Base-by-base conservation (phyloP, 23 tunicate species). In the Phallusia fumigata region DNA sequence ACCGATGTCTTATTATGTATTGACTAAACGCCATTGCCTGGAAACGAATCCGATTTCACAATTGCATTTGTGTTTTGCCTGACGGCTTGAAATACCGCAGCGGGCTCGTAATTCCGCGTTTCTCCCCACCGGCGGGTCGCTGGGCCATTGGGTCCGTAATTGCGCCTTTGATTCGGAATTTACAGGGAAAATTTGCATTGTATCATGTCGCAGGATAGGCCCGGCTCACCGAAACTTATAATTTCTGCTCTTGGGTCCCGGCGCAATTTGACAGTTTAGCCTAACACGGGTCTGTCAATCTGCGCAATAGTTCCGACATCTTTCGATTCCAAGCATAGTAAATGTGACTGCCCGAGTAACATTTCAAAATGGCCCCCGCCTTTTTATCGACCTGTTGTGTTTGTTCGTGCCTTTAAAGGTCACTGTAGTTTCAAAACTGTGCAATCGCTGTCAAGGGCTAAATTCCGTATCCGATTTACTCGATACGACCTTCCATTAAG, bases 131-230 rank as follows among this genome's bases (percentile, higher is more conserved):
- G 28, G 8, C 16, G 26, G 8, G 15, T 13, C 26, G 69, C 3
- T 24, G 3, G 58, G 15, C 58, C 18, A 51, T 18, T 18, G 58
- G 58, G 58, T 15, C 69, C 16, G 69, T 58, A 58, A 58, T 58
- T 58, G 13, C 69, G 69, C 69, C 13, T 22, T 1, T 5, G 28
- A 58, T 58, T 58, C 13, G 69, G 28, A 58, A 58, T 58, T 58
- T 58, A 58, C 69, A 21, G 26, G 26, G 28, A 2, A 24, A 11
- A 58, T 58, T 58, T 58, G 69, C 69, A 58, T 58, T 58, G 69
- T 58, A 58, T 6, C 69, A 24, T 1, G 69, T 22, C 69, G 69
- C 69, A 58, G 69, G 69, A 13, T 58, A 58, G 69, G 69, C 69
- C 69, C 28, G 69, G 69, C 26, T 58, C 28, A 24, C 13, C 69